Conservation (phyloP, 2,113 vertebrate genomes). For the Myxocyprinus asiaticus region DNA sequence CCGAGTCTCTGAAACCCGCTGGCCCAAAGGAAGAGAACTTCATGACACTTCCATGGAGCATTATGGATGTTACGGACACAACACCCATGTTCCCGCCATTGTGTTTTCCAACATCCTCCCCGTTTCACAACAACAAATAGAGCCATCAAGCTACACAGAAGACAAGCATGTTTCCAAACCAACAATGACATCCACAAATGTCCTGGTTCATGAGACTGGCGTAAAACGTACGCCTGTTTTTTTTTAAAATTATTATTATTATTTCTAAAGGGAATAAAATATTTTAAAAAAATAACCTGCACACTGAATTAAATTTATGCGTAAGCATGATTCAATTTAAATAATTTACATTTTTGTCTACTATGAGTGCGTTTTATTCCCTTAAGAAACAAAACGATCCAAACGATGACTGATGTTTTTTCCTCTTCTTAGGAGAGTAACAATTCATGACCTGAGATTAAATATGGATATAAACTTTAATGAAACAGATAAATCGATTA, state of each 20-base stretch:
- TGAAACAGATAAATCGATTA: constrained; percentile 53
- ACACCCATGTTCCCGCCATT: constrained; percentile 9
- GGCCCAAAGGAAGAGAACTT: constrained; percentile 20
- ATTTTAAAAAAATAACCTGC: neutral
- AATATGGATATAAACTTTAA: constrained; percentile 53
- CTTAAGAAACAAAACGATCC: neutral
- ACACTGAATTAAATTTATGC: neutral
- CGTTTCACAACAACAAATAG: neutral
- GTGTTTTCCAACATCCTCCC: neutral
- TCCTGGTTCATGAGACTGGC: constrained; percentile 2
- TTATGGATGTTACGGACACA: constrained; percentile 2
- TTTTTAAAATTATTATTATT: constrained; percentile 1
- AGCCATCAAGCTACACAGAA: constrained; percentile 40
- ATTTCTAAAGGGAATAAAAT: constrained; percentile 31
- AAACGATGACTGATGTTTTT: constrained; percentile 11
- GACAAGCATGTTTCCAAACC: constrained; percentile 37
- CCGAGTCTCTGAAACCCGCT: constrained; percentile 17
- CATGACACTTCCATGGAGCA: constrained; percentile 5
- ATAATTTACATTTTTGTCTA: neutral
- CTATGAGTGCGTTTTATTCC: neutral
- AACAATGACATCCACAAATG: neutral
- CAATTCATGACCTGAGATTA: constrained; percentile 61
- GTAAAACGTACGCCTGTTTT: neutral
- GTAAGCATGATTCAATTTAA: neutral
- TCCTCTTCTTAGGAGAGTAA: constrained; percentile 45